A percentile compares a stretch with the other conserved stretches of the same genome.
These are phyloP conservation scores for Corythoichthys haematopterus DNA, from an alignment of 2,113 vertebrate genomes.

Conservation along the genomic window DNA sequence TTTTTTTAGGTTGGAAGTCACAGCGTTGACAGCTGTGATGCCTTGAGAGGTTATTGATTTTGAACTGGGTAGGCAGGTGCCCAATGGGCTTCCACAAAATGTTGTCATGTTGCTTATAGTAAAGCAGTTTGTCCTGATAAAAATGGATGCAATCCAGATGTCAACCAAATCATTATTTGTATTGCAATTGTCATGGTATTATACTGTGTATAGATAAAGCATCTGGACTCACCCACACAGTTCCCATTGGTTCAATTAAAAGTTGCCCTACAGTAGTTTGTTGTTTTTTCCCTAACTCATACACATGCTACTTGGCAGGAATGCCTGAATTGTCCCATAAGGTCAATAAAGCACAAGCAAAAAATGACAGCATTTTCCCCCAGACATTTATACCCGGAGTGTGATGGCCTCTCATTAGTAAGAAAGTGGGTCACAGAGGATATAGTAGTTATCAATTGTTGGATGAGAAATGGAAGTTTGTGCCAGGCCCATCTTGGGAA, in stretches of 20 bases:
- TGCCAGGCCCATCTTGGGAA: constrained; percentile 61
- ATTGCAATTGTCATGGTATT: constrained; percentile 20
- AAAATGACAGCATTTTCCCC: constrained; percentile 52
- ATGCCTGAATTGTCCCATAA: constrained; percentile 48
- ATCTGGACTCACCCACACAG: constrained; percentile 19
- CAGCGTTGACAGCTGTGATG: constrained; percentile 52
- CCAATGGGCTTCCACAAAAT: constrained; percentile 39
- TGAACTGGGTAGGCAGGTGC: constrained; percentile 56
- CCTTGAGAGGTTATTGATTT: constrained; percentile 61
- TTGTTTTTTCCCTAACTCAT: constrained; percentile 50
- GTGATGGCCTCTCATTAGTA: constrained; percentile 68
- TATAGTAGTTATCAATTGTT: constrained; percentile 56
- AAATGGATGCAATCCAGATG: constrained; percentile 50
- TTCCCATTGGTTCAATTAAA: constrained; percentile 70
- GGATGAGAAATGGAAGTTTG: constrained; percentile 44
- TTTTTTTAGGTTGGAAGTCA: constrained; percentile 21
- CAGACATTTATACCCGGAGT: constrained; percentile 42
- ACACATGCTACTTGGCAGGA: constrained; percentile 55
- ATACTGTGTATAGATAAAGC: constrained; percentile 1
- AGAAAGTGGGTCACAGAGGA: constrained; percentile 61
- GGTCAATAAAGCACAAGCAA: constrained; percentile 60
- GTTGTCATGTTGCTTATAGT: constrained; percentile 40
- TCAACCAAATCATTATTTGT: constrained; percentile 27
- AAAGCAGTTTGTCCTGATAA: constrained; percentile 31
- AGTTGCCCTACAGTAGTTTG: constrained; percentile 65